phyloP scores from a whole-genome alignment of 1,140 invertebrate species.

The Halictus rubicundus region DNA sequence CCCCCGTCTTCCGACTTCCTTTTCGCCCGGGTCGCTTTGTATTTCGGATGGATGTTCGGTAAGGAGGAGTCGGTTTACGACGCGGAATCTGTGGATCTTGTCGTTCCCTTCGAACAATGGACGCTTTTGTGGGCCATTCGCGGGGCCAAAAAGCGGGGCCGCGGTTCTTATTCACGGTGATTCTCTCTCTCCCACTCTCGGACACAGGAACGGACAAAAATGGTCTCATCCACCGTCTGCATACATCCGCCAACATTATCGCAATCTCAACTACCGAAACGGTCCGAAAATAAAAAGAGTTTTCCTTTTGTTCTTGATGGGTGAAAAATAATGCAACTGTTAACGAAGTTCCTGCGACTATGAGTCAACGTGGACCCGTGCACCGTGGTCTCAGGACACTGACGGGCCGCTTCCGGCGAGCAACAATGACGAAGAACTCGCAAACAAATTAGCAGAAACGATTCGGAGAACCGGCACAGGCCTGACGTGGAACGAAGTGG shows the following conservation, averaged over 20 bases:
- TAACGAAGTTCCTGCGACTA: no score
- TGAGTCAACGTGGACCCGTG: no score
- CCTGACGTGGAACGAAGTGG: background rate
- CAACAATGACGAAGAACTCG: background rate
- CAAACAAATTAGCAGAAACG: no score
- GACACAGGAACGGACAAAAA: background rate
- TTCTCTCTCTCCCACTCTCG: background rate
- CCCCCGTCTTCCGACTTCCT: slow-evolving; percentile 35
- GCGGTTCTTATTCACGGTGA: slow-evolving; percentile 8
- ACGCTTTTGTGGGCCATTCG: slow-evolving; percentile 38
- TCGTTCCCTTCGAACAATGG: slow-evolving; percentile 29
- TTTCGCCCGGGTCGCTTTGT: slow-evolving; percentile 35
- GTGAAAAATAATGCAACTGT: no score
- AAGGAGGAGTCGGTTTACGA: slow-evolving; percentile 39
- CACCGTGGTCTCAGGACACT: no score
- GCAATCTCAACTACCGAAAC: no score
- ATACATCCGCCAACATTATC: no score
- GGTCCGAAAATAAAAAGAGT: no score
- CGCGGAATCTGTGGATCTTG: slow-evolving; percentile 43
- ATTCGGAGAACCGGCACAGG: no score
- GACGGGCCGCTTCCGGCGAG: no score
- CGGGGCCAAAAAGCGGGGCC: slow-evolving; percentile 21
- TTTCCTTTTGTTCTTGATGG: no score
- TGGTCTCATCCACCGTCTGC: no score
- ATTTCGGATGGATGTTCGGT: slow-evolving; percentile 38